phyloP scores from a whole-genome alignment of 2,888 invertebrate species.

The Selenia dentaria region DNA sequence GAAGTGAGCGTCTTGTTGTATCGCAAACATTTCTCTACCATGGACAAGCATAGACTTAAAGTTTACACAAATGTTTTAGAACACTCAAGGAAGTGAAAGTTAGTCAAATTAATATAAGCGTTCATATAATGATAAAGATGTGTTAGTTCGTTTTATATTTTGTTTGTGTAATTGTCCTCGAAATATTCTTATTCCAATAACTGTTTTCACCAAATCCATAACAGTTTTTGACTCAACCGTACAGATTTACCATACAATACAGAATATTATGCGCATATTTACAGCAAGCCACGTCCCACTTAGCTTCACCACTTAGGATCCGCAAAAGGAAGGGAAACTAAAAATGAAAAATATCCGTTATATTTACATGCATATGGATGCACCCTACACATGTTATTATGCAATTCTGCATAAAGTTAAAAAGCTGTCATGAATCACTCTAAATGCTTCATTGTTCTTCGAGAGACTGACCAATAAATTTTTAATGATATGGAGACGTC shows the following conservation, averaged over 20 bases:
- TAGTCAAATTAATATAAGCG: no score
- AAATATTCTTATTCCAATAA: no score
- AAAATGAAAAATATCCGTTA: constrained; percentile 45
- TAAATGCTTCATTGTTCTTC: constrained; percentile 1
- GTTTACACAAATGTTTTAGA: no score
- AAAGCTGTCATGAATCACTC: neutral
- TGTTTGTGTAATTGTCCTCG: no score
- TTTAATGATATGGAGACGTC: neutral
- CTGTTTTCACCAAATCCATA: constrained; percentile 22
- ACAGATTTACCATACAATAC: constrained; percentile 69
- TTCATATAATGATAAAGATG: no score
- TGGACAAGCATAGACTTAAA: no score
- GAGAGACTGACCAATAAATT: neutral
- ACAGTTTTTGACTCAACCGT: constrained; percentile 25
- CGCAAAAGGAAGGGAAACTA: constrained; percentile 57
- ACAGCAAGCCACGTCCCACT: constrained; percentile 44
- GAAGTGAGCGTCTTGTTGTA: no score
- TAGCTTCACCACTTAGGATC: constrained; percentile 45
- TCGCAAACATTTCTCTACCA: no score
- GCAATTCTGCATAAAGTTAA: constrained; percentile 19
- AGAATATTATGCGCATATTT: constrained; percentile 73
- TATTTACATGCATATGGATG: constrained; percentile 49
- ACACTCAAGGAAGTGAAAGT: no score
- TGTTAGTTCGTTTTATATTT: no score
- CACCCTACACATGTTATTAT: constrained; percentile 38